phyloP scores from a whole-genome alignment of 2,113 vertebrate species.

The Hydrochoerus hydrochaeris region DNA sequence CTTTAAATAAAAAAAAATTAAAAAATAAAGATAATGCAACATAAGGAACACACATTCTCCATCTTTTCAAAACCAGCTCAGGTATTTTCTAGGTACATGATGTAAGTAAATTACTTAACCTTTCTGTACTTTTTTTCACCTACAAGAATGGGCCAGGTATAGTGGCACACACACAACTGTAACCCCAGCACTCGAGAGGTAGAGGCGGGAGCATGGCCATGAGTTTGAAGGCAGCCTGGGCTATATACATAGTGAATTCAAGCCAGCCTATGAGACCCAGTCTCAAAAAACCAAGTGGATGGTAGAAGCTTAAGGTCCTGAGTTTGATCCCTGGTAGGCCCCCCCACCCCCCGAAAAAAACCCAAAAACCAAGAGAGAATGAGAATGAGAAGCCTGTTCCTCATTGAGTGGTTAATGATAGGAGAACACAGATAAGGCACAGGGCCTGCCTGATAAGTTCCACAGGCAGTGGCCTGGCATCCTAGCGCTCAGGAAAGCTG shows the following conservation, averaged over 20 bases:
- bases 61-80: background rate
- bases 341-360: no score
- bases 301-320: no score
- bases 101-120: background rate
- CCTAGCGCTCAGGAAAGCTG: constrained; percentile 1
- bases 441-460: background rate
- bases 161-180: background rate
- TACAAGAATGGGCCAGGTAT: background rate
- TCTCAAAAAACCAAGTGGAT: background rate
- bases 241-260: background rate
- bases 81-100: background rate
- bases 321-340: no score
- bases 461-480: background rate
- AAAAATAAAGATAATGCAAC: background rate
- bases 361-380: background rate
- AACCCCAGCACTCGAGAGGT: background rate
- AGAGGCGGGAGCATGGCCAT: background rate
- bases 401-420: background rate
- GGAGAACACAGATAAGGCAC: background rate
- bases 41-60: background rate
- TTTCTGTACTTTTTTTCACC: constrained; percentile 48
- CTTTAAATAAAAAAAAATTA: no score
- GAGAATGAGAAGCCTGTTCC: constrained; percentile 1
- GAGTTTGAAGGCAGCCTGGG: background rate
- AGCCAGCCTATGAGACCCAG: background rate